Percentiles rank a stretch among this genome's conserved stretches.
These are phyloP conservation scores for Hyperoplus lanceolatus DNA, from an alignment of 2,797 vertebrate species.

Conservation along the genomic window DNA sequence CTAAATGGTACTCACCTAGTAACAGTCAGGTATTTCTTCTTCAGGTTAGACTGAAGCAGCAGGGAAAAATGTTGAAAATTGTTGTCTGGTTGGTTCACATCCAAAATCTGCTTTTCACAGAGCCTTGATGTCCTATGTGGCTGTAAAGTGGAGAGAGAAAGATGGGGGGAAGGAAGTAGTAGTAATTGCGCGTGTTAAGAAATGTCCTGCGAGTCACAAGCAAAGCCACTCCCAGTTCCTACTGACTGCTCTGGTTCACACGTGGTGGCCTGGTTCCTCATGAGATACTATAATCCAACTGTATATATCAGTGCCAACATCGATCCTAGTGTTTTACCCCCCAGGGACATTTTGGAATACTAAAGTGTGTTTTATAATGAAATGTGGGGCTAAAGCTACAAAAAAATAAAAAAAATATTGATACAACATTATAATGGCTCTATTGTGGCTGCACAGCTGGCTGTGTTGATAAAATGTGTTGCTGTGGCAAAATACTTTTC, in stretches of 20 bases:
- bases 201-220: constrained; percentile 63
- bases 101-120: constrained; percentile 24
- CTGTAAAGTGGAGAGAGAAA: constrained; percentile 27
- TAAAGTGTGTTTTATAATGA: background rate
- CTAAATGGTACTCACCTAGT: constrained; percentile 54
- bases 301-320: background rate
- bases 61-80: constrained; percentile 3
- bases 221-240: constrained; percentile 53
- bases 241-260: background rate
- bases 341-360: background rate
- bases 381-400: background rate
- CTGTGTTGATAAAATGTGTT: constrained; percentile 18
- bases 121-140: constrained; percentile 7
- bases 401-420: too few species aligned
- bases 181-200: constrained; percentile 25
- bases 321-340: background rate
- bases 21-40: constrained; percentile 29
- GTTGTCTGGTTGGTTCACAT: constrained; percentile 3
- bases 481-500: constrained; percentile 33
- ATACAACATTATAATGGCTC: background rate
- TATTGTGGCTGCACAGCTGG: constrained; percentile 5
- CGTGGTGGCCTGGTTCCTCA: constrained; percentile 8
- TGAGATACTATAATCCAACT: background rate
- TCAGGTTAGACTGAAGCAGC: constrained; percentile 18
- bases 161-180: constrained; percentile 15